phyloP scores from a whole-genome alignment of 30 jellyfish, hydroid and myxozoan species.

The Turritopsis rubra region DNA sequence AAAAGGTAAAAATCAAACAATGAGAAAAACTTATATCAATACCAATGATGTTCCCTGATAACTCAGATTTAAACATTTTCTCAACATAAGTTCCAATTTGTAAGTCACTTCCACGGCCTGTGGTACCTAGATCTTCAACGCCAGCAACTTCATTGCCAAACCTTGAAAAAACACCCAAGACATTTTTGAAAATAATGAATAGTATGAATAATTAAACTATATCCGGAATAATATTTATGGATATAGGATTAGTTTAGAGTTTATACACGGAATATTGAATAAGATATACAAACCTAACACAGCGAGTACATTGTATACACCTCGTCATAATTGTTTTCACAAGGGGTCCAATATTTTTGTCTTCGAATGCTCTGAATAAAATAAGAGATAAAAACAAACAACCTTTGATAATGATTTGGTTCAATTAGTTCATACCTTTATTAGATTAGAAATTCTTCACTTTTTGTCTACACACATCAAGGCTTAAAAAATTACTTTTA shows the following conservation, averaged over 20 bases:
- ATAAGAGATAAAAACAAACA: not conserved
- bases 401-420: too few relatives aligned
- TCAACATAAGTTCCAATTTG: constrained; percentile 99
- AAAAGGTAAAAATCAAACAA: too few relatives aligned
- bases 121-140: constrained; percentile 94
- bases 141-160: constrained; percentile 99
- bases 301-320: constrained; percentile 97
- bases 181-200: not conserved
- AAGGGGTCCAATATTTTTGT: constrained; percentile 95
- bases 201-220: not conserved
- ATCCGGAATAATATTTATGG: not conserved
- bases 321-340: constrained; percentile 99
- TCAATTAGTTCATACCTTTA: too few relatives aligned
- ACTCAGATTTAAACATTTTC: constrained; percentile 92
- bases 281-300: constrained; percentile 73
- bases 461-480: too few relatives aligned
- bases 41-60: constrained; percentile 98
- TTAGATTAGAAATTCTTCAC: too few relatives aligned
- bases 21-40: not conserved
- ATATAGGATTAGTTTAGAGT: not conserved
- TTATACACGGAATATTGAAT: too few relatives aligned
- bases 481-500: too few relatives aligned
- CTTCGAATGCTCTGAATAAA: constrained; percentile 87
- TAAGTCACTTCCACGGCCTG: constrained; percentile 99
- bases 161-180: constrained; percentile 28